A percentile compares a stretch with the other conserved stretches of the same genome.
Evolutionary conservation across 2,113 vertebrate genomes (phyloP).

Genomic region (Scortum barcoo): DNA sequence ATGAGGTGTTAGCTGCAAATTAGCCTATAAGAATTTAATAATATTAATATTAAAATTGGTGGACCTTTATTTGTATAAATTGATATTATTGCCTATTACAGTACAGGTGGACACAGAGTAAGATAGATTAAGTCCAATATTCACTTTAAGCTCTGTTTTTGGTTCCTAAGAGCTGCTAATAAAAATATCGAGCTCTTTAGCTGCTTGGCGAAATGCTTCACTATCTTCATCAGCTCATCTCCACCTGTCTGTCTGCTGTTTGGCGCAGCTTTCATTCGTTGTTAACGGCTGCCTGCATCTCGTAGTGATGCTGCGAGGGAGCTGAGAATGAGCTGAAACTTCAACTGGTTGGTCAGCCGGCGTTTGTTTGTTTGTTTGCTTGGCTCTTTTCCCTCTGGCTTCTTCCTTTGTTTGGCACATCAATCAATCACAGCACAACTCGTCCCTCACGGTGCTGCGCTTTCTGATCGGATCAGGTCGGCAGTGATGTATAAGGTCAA

Average conservation of each 20-base stretch:
- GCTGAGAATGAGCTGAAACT: background rate
- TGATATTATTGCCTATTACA: background rate
- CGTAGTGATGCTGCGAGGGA: no score
- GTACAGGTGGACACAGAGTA: background rate
- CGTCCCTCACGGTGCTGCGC: conserved; percentile 19
- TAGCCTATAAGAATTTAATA: no score
- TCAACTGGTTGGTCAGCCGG: background rate
- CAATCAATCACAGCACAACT: conserved; percentile 39
- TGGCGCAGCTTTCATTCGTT: background rate
- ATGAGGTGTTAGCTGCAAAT: background rate
- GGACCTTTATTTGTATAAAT: no score
- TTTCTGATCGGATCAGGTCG: conserved; percentile 45
- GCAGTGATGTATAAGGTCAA: conserved; percentile 37
- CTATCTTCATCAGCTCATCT: background rate
- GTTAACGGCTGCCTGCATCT: no score
- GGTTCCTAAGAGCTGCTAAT: background rate
- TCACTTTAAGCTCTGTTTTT: background rate
- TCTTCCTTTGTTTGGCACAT: conserved; percentile 29
- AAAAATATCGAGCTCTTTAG: background rate
- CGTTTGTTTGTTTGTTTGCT: conserved; percentile 2
- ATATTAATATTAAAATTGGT: no score
- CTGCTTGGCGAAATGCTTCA: background rate
- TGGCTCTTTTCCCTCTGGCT: background rate
- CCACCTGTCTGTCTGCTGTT: background rate
- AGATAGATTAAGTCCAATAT: no score